A percentile compares a stretch with the other conserved stretches of the same genome.
Evolutionary conservation across 2,888 invertebrate species (phyloP).

Genomic region (Agriotes lineatus): DNA sequence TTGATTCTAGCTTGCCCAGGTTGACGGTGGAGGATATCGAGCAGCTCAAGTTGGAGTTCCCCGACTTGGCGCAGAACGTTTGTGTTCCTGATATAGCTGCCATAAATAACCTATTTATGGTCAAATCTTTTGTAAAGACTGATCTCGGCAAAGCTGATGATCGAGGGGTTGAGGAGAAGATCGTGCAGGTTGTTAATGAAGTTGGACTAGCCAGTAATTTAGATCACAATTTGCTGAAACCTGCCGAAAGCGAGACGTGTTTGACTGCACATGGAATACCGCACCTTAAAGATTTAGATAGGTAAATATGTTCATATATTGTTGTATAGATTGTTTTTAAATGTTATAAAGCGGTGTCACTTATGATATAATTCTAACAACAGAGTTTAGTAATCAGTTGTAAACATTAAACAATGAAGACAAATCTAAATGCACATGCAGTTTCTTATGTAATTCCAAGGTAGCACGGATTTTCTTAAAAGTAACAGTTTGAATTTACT

Average conservation of each 20-base stretch:
- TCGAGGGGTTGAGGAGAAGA: conserved; percentile 60
- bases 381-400: too few relatives aligned
- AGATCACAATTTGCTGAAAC: conserved; percentile 63
- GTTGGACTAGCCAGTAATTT: conserved; percentile 62
- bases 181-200: conserved; percentile 62
- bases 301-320: too few relatives aligned
- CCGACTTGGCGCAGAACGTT: conserved; percentile 74
- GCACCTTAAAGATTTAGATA: conserved; percentile 64
- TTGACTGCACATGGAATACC: conserved; percentile 58
- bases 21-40: conserved; percentile 74
- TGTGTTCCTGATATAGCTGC: conserved; percentile 77
- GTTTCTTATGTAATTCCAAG: too few relatives aligned
- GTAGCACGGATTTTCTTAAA: too few relatives aligned
- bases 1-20: conserved; percentile 80
- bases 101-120: conserved; percentile 77
- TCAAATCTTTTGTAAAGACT: conserved; percentile 52
- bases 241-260: conserved; percentile 61
- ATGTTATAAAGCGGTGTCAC: too few relatives aligned
- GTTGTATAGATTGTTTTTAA: too few relatives aligned
- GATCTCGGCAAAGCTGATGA: conserved; percentile 55
- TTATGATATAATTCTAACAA: too few relatives aligned
- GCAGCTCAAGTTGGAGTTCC: conserved; percentile 73
- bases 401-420: too few relatives aligned
- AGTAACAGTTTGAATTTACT: too few relatives aligned
- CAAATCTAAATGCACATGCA: too few relatives aligned